A percentile compares a stretch with the other conserved stretches of the same genome.
Conservation (phyloP, 2,888 invertebrate genomes). For the Ormyrus labotus region DNA sequence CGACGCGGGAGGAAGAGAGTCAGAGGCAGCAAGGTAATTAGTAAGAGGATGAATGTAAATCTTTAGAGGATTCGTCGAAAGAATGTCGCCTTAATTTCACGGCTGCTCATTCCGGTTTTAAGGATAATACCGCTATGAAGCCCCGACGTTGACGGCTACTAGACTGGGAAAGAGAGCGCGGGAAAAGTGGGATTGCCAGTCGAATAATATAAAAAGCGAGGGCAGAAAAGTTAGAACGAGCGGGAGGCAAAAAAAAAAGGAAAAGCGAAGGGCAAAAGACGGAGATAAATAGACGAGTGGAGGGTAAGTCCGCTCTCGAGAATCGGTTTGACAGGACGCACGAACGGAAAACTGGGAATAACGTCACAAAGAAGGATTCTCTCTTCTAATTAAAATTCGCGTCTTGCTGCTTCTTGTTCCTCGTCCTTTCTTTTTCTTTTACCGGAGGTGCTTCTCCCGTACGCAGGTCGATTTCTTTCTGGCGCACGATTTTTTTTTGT, state of each 20-base stretch:
- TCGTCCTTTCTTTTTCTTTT: slow-evolving; percentile 1
- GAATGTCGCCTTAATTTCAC: slow-evolving; percentile 47
- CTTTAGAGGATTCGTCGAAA: slow-evolving; percentile 53
- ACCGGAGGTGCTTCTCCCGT: background rate
- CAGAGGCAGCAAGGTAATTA: slow-evolving; percentile 49
- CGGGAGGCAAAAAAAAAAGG: background rate
- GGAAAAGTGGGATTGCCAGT: slow-evolving; percentile 24
- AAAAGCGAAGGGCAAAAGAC: background rate
- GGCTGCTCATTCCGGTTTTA: slow-evolving; percentile 49
- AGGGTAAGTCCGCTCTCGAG: background rate
- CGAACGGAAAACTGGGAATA: slow-evolving; percentile 14
- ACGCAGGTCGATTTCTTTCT: slow-evolving; percentile 7
- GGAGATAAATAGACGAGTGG: background rate
- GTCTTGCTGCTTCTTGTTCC: background rate
- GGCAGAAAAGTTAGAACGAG: background rate
- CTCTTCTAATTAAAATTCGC: slow-evolving; percentile 26
- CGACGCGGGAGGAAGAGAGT: background rate
- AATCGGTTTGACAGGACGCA: background rate
- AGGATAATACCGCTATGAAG: slow-evolving; percentile 45
- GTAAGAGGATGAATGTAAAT: slow-evolving; percentile 56
- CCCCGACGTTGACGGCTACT: too few relatives aligned
- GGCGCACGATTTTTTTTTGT: too few relatives aligned
- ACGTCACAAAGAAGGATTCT: slow-evolving; percentile 1
- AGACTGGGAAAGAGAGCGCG: background rate
- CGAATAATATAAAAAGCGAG: background rate